Evolutionary conservation across 2,113 vertebrate species (phyloP).

Genomic region (Psilopsiagon aurifrons): DNA sequence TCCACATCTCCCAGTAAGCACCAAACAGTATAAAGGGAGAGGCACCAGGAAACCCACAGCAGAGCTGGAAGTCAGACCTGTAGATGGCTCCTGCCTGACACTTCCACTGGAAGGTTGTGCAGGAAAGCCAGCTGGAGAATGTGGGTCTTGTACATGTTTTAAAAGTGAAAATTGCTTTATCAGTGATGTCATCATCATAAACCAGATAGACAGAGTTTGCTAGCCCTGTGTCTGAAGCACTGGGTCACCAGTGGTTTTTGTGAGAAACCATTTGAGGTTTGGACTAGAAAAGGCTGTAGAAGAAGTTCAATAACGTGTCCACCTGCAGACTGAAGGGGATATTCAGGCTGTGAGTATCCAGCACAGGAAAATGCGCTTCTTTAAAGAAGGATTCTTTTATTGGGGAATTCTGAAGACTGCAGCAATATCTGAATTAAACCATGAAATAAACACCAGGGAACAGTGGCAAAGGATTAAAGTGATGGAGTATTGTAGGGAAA

Average conservation of each 20-base stretch:
- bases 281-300: not conserved
- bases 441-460: not conserved
- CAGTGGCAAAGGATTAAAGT: not conserved
- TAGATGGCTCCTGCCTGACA: not conserved
- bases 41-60: not conserved
- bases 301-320: rapidly evolving
- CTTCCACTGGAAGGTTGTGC: not conserved
- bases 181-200: not conserved
- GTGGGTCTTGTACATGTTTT: not conserved
- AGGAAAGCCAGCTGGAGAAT: not conserved
- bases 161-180: not conserved
- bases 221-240: not conserved
- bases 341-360: not conserved
- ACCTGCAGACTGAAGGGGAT: not conserved
- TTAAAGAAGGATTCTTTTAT: not conserved
- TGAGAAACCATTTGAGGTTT: not conserved
- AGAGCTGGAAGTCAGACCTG: not conserved
- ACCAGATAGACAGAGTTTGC: not conserved
- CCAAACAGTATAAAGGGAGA: not conserved
- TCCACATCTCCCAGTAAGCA: not conserved
- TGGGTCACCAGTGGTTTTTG: not conserved
- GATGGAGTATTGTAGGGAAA: not conserved
- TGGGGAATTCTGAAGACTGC: not conserved
- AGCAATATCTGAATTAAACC: not conserved
- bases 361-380: not conserved